Evolutionary conservation across 2,888 invertebrate species (phyloP).

Genomic region (Thera obeliscata): DNA sequence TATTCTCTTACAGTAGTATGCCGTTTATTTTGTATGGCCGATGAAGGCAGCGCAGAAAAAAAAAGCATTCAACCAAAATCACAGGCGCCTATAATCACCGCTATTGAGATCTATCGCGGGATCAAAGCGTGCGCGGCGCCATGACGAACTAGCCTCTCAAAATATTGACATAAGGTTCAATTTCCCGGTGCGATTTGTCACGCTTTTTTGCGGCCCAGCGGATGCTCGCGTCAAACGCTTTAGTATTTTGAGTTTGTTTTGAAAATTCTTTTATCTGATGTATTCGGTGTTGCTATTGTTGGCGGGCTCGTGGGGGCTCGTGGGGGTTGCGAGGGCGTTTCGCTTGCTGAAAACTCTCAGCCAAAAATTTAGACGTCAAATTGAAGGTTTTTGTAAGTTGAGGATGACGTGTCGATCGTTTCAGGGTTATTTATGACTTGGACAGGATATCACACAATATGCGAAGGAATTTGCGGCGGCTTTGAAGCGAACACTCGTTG

Average conservation of each 20-base stretch:
- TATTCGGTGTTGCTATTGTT: slow-evolving; percentile 81
- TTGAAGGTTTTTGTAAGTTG: slow-evolving; percentile 69
- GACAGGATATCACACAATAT: slow-evolving; percentile 73
- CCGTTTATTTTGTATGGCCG: slow-evolving; percentile 79
- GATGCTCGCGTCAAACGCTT: slow-evolving; percentile 85
- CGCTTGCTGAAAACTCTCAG: slow-evolving; percentile 73
- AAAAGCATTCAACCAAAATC: slow-evolving; percentile 83
- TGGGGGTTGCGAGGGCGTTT: slow-evolving; percentile 74
- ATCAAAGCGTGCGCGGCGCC: slow-evolving; percentile 73
- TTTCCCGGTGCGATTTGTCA: slow-evolving; percentile 67
- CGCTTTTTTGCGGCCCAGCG: slow-evolving; percentile 79
- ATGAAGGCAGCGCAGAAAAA: slow-evolving; percentile 75
- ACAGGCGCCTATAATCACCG: slow-evolving; percentile 85
- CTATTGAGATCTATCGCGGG: slow-evolving; percentile 84
- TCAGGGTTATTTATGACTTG: slow-evolving; percentile 81
- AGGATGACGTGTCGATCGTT: slow-evolving; percentile 74
- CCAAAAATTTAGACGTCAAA: slow-evolving; percentile 85
- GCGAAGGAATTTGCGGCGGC: slow-evolving; percentile 73
- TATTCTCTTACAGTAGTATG: slow-evolving; percentile 85
- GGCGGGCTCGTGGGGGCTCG: slow-evolving; percentile 56
- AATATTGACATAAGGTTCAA: slow-evolving; percentile 73
- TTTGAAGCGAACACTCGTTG: slow-evolving; percentile 72
- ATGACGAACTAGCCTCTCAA: slow-evolving; percentile 72
- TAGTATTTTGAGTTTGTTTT: slow-evolving; percentile 85
- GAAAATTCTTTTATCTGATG: slow-evolving; percentile 85